Evolutionary conservation across 2,797 vertebrate genomes (phyloP), one percentile per base, ranked within the genome.

Genomic region (Heliangelus exortis): DNA sequence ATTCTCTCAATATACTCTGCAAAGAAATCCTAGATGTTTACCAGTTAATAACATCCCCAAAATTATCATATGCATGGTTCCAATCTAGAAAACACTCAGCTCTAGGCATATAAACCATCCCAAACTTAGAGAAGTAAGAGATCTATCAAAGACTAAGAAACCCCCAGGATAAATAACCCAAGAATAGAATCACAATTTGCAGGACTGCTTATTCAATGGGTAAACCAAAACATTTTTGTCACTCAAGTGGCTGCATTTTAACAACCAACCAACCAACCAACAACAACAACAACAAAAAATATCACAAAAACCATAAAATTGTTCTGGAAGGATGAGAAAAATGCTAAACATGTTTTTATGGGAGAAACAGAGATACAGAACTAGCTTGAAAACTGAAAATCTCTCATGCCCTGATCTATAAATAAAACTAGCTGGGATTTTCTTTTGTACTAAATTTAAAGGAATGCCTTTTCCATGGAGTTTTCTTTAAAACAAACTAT

Each of bases 401-500:
- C 95, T 95, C 95, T 94, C 95, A 95, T 96, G 94, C 93, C 91
- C 93, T 9, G 34, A 53, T 95, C 96, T 95, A 97, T 96, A 97
- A 97, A 97, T 97, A 97, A 93, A 95, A 84, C 36, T 69, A 21
- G 34, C 57, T 72, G 83, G 87, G 87, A 33, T 91, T 93, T 90
- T 90, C 80, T 92, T 78, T 75, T 57, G 78, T 86, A 84, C 94
- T 96, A 96, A 96, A 96, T 96, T 93, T 86, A 95, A 95, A 90
- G 82, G 77, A 9, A 87, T 95, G 79, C 0, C 93, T 96, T 95
- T 89, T 96, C 96, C 94, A 17, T 17, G 39, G 90, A 90, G 77
- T 76, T 95, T 84, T 34, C 91, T 91, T 96, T 80, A 92, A 94
- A 91, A 94, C 89, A 88, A 87, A 73, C 84, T 26, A 9, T 63